A percentile compares a stretch with the other conserved stretches of the same genome.
phyloP scores from a whole-genome alignment of 2,113 vertebrate species.

The Herpailurus yagouaroundi region DNA sequence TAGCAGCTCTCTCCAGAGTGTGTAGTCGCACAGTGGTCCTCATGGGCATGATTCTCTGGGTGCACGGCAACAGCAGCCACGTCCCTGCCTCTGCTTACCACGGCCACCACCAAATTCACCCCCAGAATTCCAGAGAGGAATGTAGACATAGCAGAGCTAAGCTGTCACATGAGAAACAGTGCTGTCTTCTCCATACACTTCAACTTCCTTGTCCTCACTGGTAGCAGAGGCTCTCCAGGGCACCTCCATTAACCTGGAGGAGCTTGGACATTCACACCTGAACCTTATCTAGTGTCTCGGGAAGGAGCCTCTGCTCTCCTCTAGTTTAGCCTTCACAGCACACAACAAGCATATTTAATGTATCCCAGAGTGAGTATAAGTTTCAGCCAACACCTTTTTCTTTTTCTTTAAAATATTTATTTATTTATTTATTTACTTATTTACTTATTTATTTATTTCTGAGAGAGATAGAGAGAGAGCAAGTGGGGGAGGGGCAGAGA shows the following conservation, averaged over 20 bases:
- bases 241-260: not conserved
- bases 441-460: no score
- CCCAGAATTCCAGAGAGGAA: not conserved
- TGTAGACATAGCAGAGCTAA: not conserved
- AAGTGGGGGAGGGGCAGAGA: no score
- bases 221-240: not conserved
- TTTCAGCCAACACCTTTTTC: not conserved
- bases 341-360: accelerated
- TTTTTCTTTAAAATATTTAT: no score
- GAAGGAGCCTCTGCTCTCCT: not conserved
- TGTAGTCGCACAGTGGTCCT: not conserved
- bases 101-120: not conserved
- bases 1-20: no score
- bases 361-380: not conserved
- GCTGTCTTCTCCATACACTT: not conserved
- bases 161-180: not conserved
- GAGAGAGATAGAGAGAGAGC: no score
- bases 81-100: not conserved
- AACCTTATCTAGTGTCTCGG: accelerated
- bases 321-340: not conserved
- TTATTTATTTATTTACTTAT: no score
- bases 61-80: not conserved
- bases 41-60: not conserved
- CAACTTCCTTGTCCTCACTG: not conserved
- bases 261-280: not conserved